Evolutionary conservation across 2,797 vertebrate genomes (phyloP), one percentile per base, ranked within the genome.

Genomic region (Clarias platycephalus): DNA sequence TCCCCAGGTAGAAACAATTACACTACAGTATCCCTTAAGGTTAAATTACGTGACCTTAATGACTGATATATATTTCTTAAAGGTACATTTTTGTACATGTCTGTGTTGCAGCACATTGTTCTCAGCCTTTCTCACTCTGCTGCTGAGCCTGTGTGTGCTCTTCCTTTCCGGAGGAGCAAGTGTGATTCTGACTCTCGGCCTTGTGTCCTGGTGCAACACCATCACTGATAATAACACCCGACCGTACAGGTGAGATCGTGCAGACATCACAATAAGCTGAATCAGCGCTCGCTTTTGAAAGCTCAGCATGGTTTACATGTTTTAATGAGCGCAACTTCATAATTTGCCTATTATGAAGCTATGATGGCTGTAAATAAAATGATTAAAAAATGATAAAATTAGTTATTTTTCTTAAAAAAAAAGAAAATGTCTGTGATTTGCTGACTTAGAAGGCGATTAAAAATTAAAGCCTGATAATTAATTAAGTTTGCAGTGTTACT

Each of bases 91-190:
- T 26, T 66, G 9, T 2, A 1, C 74, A 18, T 75, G 3, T 82
- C 22, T 87, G 34, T 71, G 16, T 31, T 84, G 67, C 87, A 96
- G 95, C 91, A 96, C 95, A 5, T 90, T 96, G 87, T 94, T 95
- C 82, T 95, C 94, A 0, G 93, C 95, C 80, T 96, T 95, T 90
- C 93, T 96, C 86, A 95, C 94, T 0, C 93, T 95, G 75, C 88
- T 96, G 86, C 89, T 95, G 87, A 96, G 95, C 55, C 91, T 93
- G 85, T 95, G 94, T 44, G 88, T 96, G 80, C 87, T 95, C 77
- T 95, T 95, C 90, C 92, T 96, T 71, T 95, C 95, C 1, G 94
- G 93, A 75, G 94, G 94, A 44, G 93, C 94, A 67, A 94, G 93
- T 12, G 90, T 93, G 62, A 93, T 93, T 87, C 83, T 96, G 84